Base-by-base conservation (phyloP, 2,888 invertebrate genomes). In the Sarcophaga subvicina region DNA sequence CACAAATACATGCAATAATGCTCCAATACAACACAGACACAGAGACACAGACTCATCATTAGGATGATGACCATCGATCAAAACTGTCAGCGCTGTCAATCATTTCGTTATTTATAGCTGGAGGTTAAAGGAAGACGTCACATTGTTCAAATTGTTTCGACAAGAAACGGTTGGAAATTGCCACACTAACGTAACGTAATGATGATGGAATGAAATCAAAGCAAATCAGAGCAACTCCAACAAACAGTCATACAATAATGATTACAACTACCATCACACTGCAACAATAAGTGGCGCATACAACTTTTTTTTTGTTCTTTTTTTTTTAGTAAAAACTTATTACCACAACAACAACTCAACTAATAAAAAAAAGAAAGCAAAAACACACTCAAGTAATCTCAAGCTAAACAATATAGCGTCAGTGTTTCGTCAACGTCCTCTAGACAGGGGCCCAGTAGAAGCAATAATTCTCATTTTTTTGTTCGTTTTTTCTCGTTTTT, bases 81-180 rank as follows among this genome's bases (percentile, higher is more conserved):
- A 91, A 91, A 91, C 91, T 91, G 91, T 91, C 91, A 91, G 91
- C 91, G 90, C 91, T 91, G 91, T 91, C 91, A 91, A 91, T 91
- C 91, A 91, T 90, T 89, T 90, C 82, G 90, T 91, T 91, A 91
- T 91, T 91, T 91, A 91, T 91, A 90, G 90, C 89, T 89, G 84
- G 83, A 90, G 90, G 89, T 90, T 90, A 90, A 90, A 91, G 90
- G 90, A 91, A 91, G 91, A 91, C 91, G 91, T 91, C 91, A 91
- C 90, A 89, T 90, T 89, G 88, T 86, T 90, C 79, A 89, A 89
- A 90, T 90, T 90, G 88, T 89, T 90, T 88, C 89, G 89, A 89
- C 90, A 90, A 87, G 83, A 88, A 85, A 81, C 87, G 82, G 88
- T 87, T 87, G 86, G 88, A 85, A 85, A 85, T 87, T 86, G 86